phyloP scores from a whole-genome alignment of 2,888 invertebrate species.

The Trypoxylon attenuatum region DNA sequence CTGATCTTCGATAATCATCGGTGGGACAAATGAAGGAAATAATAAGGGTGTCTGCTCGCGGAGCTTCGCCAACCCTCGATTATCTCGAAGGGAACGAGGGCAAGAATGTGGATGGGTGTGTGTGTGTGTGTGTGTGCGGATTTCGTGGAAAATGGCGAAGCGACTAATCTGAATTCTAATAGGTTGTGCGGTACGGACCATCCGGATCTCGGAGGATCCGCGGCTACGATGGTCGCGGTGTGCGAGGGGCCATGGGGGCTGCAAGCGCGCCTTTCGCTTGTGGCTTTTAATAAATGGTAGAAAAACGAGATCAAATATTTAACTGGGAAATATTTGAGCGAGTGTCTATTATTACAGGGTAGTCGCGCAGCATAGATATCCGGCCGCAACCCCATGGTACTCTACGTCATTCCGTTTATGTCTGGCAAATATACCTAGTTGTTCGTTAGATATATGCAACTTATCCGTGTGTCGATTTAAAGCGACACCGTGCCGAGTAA shows the following conservation, averaged over 20 bases:
- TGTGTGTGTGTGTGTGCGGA: neutral
- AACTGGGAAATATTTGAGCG: slow-evolving; percentile 70
- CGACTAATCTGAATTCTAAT: slow-evolving; percentile 21
- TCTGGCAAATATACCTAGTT: slow-evolving; percentile 67
- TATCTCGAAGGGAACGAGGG: no score
- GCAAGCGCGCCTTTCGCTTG: slow-evolving; percentile 44
- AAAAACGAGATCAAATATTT: slow-evolving; percentile 71
- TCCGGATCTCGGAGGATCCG: neutral
- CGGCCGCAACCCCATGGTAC: slow-evolving; percentile 59
- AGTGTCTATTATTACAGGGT: slow-evolving; percentile 66
- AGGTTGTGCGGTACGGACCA: neutral
- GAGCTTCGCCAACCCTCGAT: no score
- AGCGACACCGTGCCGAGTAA: slow-evolving; percentile 51
- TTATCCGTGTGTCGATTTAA: slow-evolving; percentile 61
- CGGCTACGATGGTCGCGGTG: slow-evolving; percentile 7
- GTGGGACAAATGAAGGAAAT: no score
- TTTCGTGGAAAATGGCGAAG: neutral
- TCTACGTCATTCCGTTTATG: slow-evolving; percentile 63
- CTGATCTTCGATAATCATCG: no score
- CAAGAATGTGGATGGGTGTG: no score
- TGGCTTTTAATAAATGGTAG: slow-evolving; percentile 71
- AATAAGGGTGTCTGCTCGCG: no score
- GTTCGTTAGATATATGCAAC: slow-evolving; percentile 56
- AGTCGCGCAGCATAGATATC: slow-evolving; percentile 59
- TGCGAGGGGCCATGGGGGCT: slow-evolving; percentile 26